These are phyloP conservation scores for Leptodactylus fallax DNA, from an alignment of 2,797 vertebrate species.

Conservation along the genomic window DNA sequence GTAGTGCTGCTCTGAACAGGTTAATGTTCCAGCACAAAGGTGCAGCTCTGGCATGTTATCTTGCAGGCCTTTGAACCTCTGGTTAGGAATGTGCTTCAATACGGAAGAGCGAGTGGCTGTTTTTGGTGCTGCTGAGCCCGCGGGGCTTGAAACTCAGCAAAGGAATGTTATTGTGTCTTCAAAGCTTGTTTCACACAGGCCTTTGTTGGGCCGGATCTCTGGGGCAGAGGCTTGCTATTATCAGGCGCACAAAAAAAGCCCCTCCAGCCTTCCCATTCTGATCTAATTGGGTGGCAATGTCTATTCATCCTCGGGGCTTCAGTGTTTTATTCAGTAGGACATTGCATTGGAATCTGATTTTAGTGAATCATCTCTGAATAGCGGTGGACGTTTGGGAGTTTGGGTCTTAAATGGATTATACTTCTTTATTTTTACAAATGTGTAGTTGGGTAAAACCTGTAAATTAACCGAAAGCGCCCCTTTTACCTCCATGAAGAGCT, in stretches of 20 bases:
- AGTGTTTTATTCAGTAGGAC: conserved; percentile 65
- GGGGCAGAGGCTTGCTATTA: conserved; percentile 72
- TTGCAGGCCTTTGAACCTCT: conserved; percentile 79
- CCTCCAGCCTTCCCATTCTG: conserved; percentile 68
- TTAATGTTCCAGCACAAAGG: conserved; percentile 51
- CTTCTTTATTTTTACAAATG: background rate
- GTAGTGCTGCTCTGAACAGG: conserved; percentile 5
- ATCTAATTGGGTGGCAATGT: conserved; percentile 70
- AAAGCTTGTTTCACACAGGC: conserved; percentile 76
- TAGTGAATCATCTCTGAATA: conserved; percentile 57
- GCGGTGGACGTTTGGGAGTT: background rate
- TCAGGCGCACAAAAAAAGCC: conserved; percentile 69
- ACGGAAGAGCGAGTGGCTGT: conserved; percentile 77
- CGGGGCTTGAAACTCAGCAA: conserved; percentile 74
- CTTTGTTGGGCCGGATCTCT: conserved; percentile 73
- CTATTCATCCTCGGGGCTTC: conserved; percentile 60
- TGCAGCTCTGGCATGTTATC: conserved; percentile 74
- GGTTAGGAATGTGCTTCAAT: conserved; percentile 80
- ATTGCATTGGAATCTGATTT: conserved; percentile 59
- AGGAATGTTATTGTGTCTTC: conserved; percentile 82
- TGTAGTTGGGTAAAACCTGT: background rate
- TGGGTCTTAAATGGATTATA: background rate
- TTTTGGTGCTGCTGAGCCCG: conserved; percentile 75
- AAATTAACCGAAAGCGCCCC: background rate
- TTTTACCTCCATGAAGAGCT: too few species aligned